phyloP scores from a whole-genome alignment of 2,888 invertebrate species.

The Gymnoscelis rufifasciata region DNA sequence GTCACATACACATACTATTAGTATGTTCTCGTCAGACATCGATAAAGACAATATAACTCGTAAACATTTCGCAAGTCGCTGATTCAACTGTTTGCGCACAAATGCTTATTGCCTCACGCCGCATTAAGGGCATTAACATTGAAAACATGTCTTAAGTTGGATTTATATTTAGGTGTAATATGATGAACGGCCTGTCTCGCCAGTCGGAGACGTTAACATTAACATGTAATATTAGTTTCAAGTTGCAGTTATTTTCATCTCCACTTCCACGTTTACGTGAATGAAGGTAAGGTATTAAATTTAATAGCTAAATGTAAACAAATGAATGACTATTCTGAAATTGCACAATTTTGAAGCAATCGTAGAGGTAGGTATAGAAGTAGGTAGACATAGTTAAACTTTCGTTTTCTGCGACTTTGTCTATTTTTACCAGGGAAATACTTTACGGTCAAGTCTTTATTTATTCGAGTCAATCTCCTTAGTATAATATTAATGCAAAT shows the following conservation, averaged over 20 bases:
- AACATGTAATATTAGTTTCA: not conserved
- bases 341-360: too few relatives aligned
- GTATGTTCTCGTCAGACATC: conserved; percentile 5
- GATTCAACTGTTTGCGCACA: conserved; percentile 29
- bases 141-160: conserved; percentile 18
- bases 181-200: conserved; percentile 9
- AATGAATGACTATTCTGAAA: too few relatives aligned
- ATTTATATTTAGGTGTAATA: conserved; percentile 4
- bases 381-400: too few relatives aligned
- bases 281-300: too few relatives aligned
- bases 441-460: too few relatives aligned
- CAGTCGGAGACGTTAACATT: not conserved
- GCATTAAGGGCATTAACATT: conserved; percentile 28
- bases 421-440: too few relatives aligned
- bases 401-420: too few relatives aligned
- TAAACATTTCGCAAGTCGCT: conserved; percentile 29
- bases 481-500: too few relatives aligned
- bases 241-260: not conserved
- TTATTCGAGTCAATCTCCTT: too few relatives aligned
- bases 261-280: too few relatives aligned
- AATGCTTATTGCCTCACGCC: conserved; percentile 24
- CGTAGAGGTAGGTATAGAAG: too few relatives aligned
- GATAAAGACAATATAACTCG: conserved; percentile 22
- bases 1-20: not conserved
- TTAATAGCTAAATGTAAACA: too few relatives aligned